Evolutionary conservation across 1,140 invertebrate species (phyloP), one percentile per base, ranked within the genome.

Genomic region (Panulirus ornatus): DNA sequence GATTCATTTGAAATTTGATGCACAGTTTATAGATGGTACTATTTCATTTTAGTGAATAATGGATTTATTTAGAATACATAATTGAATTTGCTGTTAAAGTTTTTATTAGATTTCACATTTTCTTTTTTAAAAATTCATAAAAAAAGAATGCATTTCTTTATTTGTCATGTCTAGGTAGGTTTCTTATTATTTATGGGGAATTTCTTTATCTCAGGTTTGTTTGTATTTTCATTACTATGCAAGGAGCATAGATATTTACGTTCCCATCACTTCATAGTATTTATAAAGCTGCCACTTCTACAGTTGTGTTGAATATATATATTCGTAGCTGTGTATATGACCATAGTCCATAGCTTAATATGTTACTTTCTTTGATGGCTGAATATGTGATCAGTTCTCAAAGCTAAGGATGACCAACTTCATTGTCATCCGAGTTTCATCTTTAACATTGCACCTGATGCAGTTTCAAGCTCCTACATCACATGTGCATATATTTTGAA

Each of bases 341-440:
- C 51, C 8, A 36, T 51, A 38, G 81, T 63, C 54, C 38, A 36
- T 83, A 83, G 75, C 75, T 78, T 78, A 44, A 30, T 38, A 19
- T 66, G n/a, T 66, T 27, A 78, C 75, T 78, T 30, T n/a, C 51
- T 34, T 63, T 34, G 36, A 22, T 83, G n/a, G 81, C 81, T 63
- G 54, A 83, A 54, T 66, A 82, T 82, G 81, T 66, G 54, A 66
- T 83, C 81, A 83, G 38, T 58, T 36, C 40, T 58, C 38, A 66
- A 66, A 16, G n/a, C 58, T 66, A 27, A 66, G 30, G n/a, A 66
- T 30, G 58, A 6, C 58, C 22, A 30, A 66, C 16, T 8, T 36
- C 42, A 40, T 16, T 82, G 76, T 79, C 38, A 36, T 82, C 47
- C 38, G 16, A 78, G 11, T 78, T 78, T 36, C 75, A 30, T 47